Percentiles rank a stretch among this genome's conserved stretches.
These are phyloP conservation scores for Epicauta chinensis DNA, from an alignment of 1,140 invertebrate species.

Conservation along the genomic window DNA sequence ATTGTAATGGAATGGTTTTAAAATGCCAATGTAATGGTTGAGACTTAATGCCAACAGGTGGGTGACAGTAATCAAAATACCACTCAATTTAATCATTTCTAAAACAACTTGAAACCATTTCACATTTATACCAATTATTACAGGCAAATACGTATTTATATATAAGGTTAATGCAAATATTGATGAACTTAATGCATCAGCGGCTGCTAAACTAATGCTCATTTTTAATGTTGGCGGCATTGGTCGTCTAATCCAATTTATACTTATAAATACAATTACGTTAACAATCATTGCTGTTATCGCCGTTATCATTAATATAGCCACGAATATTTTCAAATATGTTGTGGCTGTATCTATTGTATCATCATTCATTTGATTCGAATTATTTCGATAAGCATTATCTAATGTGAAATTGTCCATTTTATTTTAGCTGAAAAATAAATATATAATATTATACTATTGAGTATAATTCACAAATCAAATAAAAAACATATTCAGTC, in stretches of 20 bases:
- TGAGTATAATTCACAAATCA: too few relatives aligned
- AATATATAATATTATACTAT: too few relatives aligned
- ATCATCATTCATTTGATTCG: too few relatives aligned
- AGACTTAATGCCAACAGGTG: slow-evolving; percentile 60
- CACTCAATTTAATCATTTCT: slow-evolving; percentile 50
- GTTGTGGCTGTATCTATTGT: too few relatives aligned
- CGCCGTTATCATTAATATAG: slow-evolving; percentile 8
- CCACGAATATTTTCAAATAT: slow-evolving; percentile 2
- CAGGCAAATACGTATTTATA: slow-evolving; percentile 48
- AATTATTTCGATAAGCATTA: too few relatives aligned
- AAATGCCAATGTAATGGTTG: slow-evolving; percentile 60
- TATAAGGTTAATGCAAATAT: slow-evolving; percentile 48
- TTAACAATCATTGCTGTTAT: slow-evolving; percentile 48
- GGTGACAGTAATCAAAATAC: slow-evolving; percentile 53
- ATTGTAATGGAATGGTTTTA: slow-evolving; percentile 56
- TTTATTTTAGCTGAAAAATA: too few relatives aligned
- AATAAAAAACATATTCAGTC: too few relatives aligned
- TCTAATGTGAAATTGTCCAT: too few relatives aligned
- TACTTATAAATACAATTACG: slow-evolving; percentile 46
- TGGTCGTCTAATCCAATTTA: slow-evolving; percentile 49
- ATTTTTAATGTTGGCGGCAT: slow-evolving; percentile 54
- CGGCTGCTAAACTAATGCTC: slow-evolving; percentile 53
- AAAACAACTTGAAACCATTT: slow-evolving; percentile 27
- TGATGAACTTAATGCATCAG: slow-evolving; percentile 51
- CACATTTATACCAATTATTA: slow-evolving; percentile 21